These are phyloP conservation scores for Lagria hirta DNA, from an alignment of 2,888 invertebrate genomes.

Conservation along the genomic window DNA sequence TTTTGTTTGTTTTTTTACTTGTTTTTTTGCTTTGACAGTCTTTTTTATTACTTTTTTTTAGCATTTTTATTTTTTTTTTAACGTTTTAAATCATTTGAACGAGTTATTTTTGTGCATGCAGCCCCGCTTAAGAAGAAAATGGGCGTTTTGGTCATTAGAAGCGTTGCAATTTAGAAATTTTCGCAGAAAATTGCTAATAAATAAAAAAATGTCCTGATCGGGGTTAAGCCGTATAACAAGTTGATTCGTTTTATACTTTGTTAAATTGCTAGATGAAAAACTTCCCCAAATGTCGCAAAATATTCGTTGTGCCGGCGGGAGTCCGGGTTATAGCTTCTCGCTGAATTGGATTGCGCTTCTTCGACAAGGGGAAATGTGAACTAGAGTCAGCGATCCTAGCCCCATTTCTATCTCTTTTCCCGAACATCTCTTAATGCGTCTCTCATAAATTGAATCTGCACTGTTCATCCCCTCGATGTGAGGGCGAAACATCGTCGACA, in stretches of 20 bases:
- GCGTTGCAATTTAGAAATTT: too few species aligned
- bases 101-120: too few species aligned
- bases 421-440: conserved; percentile 34
- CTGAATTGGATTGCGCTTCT: conserved; percentile 38
- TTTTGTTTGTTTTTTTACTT: too few species aligned
- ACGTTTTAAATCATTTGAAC: too few species aligned
- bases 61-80: too few species aligned
- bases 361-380: conserved; percentile 32
- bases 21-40: too few species aligned
- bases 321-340: conserved; percentile 33
- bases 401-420: conserved; percentile 20
- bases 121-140: too few species aligned
- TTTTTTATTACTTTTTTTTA: too few species aligned
- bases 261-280: conserved; percentile 18
- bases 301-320: conserved; percentile 22
- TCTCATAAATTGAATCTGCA: conserved; percentile 39
- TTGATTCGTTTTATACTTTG: conserved; percentile 11
- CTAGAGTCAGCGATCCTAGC: conserved; percentile 32
- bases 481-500: conserved; percentile 32
- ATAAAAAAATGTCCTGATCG: neutral
- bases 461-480: conserved; percentile 27
- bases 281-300: conserved; percentile 13
- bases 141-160: too few species aligned
- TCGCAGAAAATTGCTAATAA: neutral
- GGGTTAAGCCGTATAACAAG: neutral